Base-by-base conservation (phyloP, 2,113 vertebrate genomes). In the Bungarus multicinctus region DNA sequence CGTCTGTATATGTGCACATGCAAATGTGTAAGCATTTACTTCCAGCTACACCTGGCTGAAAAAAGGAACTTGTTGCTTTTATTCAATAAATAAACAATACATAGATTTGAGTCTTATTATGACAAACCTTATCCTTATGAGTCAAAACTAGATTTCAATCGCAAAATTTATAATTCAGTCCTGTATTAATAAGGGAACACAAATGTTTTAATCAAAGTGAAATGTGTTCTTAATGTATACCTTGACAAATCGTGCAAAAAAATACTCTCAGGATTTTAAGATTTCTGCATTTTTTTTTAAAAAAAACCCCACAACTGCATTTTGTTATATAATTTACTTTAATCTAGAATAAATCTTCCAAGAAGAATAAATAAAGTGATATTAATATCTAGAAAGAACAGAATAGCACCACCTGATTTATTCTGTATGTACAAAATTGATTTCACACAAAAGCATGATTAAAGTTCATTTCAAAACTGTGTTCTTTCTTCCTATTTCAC, bases 191-290 rank as follows among this genome's bases (percentile, higher is more conserved):
- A 53, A 47, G 12, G 91, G 91, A 91, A 89, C 93, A 87, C 45
- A 93, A 94, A 64, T 92, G 30, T 93, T 97, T 96, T 95, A 88
- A 95, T 93, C 89, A 94, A 92, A 94, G 92, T 90, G 90, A 91
- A 93, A 92, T 93, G 92, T 93, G 90, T 96, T 90, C 94, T 97
- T 90, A 95, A 87, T 93, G 53, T 88, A 93, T 95, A 54, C 20
- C 47, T 47, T n/a, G 22, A 69, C 86, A 43, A 54, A 52, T n/a
- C 47, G 23, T 50, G 8, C 43, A 93, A 43, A n/a, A 43, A 87
- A 64, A 86, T 86, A 50, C 27, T 52, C 14, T 3, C n/a, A 92
- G 74, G 55, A 11, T 39, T 93, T 86, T 87, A 47, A 64, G 22
- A 57, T 52, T 64, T 39, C 12, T 39, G 22, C 50, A 23, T 39